Base-by-base conservation (phyloP, 2,888 invertebrate genomes). In the Atrina japonica region DNA sequence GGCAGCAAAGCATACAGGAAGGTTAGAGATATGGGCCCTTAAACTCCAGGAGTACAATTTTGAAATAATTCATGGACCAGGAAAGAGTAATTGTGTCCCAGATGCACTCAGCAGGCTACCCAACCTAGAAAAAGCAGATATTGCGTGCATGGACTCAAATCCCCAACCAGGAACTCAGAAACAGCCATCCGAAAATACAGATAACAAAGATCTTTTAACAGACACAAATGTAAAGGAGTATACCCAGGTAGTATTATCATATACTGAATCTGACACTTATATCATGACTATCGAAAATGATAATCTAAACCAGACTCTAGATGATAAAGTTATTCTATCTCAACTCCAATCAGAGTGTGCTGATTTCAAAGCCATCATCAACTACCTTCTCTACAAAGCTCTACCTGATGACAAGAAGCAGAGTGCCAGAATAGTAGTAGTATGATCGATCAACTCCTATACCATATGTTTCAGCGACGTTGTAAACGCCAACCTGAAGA, bases 21-120 rank as follows among this genome's bases (percentile, higher is more conserved):
- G n/a, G n/a, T n/a, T n/a, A n/a, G 75, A 70, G 23, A 30, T 73
- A 45, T 75, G 75, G 77, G 66, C 75, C 1, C 40, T 75, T 1
- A 64, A 68, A 30, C 41, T 77, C 2, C 73, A 77, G 47, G 61
- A 75, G 14, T 71, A 73, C 43, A 55, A 70, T n/a, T 76, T 53
- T 69, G 60, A 60, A 2, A 59, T 73, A 5, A 29, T 61, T 73
- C 27, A 55, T 65, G 50, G 47, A 16, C 59, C 45, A 21, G 59
- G 76, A 11, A 30, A 56, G 40, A 30, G 11, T 2, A 73, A 76
- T 60, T 43, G 47, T 25, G 72, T 61, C 23, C 63, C 73, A 21
- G 69, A 72, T 56, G 64, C 59, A 35, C 40, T 55, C 35, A 60
- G 66, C 45, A 50, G 66, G 11, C 16, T 41, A 16, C 29, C 30